A percentile compares a stretch with the other conserved stretches of the same genome.
phyloP scores from a whole-genome alignment of 2,113 vertebrate genomes.

The Charina bottae region DNA sequence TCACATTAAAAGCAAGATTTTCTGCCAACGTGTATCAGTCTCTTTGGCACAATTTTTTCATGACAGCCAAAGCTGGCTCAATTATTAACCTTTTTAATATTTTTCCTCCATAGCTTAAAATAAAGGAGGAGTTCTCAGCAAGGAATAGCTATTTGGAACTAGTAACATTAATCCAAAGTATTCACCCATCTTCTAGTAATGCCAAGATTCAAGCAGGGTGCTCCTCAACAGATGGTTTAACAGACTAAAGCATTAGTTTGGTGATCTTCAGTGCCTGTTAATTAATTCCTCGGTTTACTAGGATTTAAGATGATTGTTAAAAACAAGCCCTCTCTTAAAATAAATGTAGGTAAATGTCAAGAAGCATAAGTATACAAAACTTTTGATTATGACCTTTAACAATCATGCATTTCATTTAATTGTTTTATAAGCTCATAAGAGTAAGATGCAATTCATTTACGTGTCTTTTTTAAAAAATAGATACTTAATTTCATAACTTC shows the following conservation, averaged over 20 bases:
- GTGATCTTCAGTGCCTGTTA: constrained; percentile 77
- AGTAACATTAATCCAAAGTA: constrained; percentile 60
- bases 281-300: constrained; percentile 82
- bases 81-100: constrained; percentile 52
- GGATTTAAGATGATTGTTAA: constrained; percentile 78
- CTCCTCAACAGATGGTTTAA: constrained; percentile 79
- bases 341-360: constrained; percentile 73
- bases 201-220: constrained; percentile 72
- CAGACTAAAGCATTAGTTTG: constrained; percentile 82
- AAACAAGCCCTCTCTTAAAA: constrained; percentile 75
- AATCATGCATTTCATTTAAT: constrained; percentile 23
- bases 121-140: constrained; percentile 39
- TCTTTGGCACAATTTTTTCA: constrained; percentile 41
- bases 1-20: constrained; percentile 37
- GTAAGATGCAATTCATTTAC: constrained; percentile 39
- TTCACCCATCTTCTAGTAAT: constrained; percentile 65
- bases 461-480: constrained; percentile 53
- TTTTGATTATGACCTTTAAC: constrained; percentile 37
- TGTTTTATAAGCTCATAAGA: constrained; percentile 25
- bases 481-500: constrained; percentile 51
- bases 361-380: constrained; percentile 54
- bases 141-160: constrained; percentile 63
- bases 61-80: constrained; percentile 46
- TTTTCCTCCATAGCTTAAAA: constrained; percentile 57
- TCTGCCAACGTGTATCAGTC: constrained; percentile 52